These are phyloP conservation scores for Drosophila testacea DNA, from an alignment of 2,888 invertebrate species.

Conservation along the genomic window DNA sequence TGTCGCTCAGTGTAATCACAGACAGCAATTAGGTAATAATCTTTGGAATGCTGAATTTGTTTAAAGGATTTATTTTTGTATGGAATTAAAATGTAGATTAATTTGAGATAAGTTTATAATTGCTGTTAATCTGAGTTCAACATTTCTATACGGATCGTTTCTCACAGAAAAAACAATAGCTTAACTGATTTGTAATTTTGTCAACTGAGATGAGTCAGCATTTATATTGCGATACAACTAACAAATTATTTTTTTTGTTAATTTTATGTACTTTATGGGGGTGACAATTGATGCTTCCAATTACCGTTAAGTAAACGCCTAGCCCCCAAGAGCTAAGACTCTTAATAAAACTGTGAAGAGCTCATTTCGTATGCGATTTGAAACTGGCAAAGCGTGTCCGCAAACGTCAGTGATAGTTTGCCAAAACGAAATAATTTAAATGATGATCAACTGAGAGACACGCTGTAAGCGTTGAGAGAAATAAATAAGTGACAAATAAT, in stretches of 20 bases:
- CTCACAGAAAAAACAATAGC: not conserved
- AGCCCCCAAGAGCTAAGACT: constrained; percentile 19
- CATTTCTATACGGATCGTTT: not conserved
- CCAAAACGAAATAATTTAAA: not conserved
- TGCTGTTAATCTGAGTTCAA: not conserved
- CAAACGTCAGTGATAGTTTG: constrained; percentile 63
- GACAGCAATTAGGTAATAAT: not conserved
- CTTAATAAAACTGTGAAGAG: constrained; percentile 22
- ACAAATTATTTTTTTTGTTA: constrained; percentile 34
- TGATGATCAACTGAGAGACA: not conserved
- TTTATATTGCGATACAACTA: constrained; percentile 1
- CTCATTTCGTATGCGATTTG: constrained; percentile 54
- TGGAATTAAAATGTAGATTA: not conserved
- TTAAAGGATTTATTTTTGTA: not conserved
- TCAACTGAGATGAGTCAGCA: constrained; percentile 19
- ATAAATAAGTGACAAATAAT: too few relatives aligned
- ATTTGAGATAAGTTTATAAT: not conserved
- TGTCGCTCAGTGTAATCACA: too few relatives aligned
- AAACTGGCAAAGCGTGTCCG: constrained; percentile 74
- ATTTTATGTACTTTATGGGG: constrained; percentile 16
- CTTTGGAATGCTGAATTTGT: not conserved
- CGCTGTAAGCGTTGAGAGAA: constrained; percentile 7
- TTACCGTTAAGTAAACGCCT: constrained; percentile 52
- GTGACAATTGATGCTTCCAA: constrained; percentile 53
- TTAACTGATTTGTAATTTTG: constrained; percentile 3